Base-by-base conservation (phyloP, 53 echinoderm and acorn worm species). In the Stichopus horrens region DNA sequence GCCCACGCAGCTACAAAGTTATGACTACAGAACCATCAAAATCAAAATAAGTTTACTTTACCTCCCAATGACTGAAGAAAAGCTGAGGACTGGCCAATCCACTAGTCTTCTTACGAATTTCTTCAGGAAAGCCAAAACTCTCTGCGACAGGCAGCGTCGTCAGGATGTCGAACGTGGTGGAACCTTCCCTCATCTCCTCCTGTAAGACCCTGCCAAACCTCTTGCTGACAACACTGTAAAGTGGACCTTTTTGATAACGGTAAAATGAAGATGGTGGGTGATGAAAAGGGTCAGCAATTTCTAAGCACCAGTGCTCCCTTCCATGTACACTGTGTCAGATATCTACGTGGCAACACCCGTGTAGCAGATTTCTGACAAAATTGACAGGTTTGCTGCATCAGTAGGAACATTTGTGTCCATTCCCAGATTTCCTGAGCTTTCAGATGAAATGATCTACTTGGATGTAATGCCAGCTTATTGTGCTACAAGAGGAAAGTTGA, bases 31-130 rank as follows among this genome's bases (percentile, higher is more conserved):
- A 4, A n/a, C 68, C 3, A n/a, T 14, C 3, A 67, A 67, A 11
- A 67, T 4, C 68, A 67, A n/a, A 14, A 67, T 4, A 11, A 14
- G 68, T 1, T 20, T 74, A 13, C 7, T 74, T 74, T 76, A 99
- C 99, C 99, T 96, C 96, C 99, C 99, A 99, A 63, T 99, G 96
- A 73, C 96, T 99, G 90, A 99, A 99, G 93, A 99, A 94, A 1
- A 99, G 88, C 89, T 99, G 99, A 6, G 99, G 99, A 76, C 99
- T 99, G 22, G 99, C 99, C 74, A 93, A 74, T n/a, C 99, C 99
- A 54, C 99, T 99, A 7, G 99, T 99, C 74, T 88, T 91, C 83
- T 99, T 99, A 58, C 99, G 86, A 55, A 99, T 96, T 74, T 99
- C 99, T 73, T 99, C 99, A 9, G 96, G 89, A 77, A 99, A 99